Conservation (phyloP, 1,140 invertebrate genomes). For the Megathymus violae region DNA sequence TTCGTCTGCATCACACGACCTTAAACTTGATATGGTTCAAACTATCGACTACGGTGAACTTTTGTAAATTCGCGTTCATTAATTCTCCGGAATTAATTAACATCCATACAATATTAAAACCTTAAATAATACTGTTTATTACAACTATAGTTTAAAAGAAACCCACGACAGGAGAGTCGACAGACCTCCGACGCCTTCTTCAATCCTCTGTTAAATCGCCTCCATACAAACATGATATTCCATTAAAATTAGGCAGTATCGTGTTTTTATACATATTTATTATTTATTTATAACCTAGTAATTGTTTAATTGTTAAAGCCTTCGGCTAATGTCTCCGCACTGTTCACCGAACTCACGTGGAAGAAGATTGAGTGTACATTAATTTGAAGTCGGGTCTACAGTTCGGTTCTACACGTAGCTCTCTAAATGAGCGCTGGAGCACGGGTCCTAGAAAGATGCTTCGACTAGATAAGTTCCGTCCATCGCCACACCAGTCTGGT, state of each 20-base stretch:
- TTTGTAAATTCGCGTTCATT: too few species aligned
- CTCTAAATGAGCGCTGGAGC: conserved; percentile 66
- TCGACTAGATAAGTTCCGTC: conserved; percentile 93
- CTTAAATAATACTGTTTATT: conserved; percentile 65
- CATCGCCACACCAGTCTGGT: conserved; percentile 90
- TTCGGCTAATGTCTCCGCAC: conserved; percentile 41
- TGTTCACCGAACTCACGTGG: conserved; percentile 11
- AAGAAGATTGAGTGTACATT: conserved; percentile 5
- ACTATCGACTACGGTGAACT: conserved; percentile 71
- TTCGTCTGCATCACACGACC: conserved; percentile 37
- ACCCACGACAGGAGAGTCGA: conserved; percentile 42
- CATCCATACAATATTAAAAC: conserved; percentile 45
- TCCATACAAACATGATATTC: conserved; percentile 62
- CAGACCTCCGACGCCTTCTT: too few species aligned
- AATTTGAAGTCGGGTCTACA: conserved; percentile 19
- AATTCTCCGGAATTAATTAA: too few species aligned
- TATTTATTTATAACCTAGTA: conserved; percentile 64
- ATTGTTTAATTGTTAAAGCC: conserved; percentile 56
- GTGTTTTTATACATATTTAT: conserved; percentile 68
- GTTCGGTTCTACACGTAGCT: conserved; percentile 62
- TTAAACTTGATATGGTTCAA: conserved; percentile 69
- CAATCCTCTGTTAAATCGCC: conserved; percentile 19
- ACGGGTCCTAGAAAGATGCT: conserved; percentile 88
- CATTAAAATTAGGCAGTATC: conserved; percentile 72
- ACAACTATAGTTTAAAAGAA: conserved; percentile 60